Evolutionary conservation across 2,797 vertebrate genomes (phyloP).

Genomic region (Buceros bicornis): DNA sequence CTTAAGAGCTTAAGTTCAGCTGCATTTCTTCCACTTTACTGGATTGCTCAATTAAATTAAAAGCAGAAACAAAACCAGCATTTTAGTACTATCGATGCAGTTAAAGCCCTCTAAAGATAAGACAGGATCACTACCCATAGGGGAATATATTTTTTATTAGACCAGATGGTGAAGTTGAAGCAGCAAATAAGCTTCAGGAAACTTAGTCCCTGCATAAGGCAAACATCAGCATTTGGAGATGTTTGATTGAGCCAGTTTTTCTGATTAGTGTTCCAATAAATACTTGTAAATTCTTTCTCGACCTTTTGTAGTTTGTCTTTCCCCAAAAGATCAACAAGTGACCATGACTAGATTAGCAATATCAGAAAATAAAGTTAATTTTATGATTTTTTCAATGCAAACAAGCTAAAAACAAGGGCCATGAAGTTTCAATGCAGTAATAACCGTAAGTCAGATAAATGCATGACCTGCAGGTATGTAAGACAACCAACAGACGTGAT

Average conservation of each 20-base stretch:
- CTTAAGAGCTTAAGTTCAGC: background rate
- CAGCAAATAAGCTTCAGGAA: constrained; percentile 6
- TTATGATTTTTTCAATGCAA: background rate
- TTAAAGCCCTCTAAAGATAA: background rate
- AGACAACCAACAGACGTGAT: background rate
- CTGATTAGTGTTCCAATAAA: background rate
- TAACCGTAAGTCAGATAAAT: background rate
- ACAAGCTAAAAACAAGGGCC: background rate
- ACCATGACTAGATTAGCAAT: background rate
- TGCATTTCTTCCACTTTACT: background rate
- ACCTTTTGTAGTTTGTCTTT: background rate
- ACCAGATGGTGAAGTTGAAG: constrained; percentile 1
- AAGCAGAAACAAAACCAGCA: background rate
- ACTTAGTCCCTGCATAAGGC: background rate
- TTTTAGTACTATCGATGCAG: background rate
- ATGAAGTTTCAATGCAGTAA: background rate
- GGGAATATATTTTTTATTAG: background rate
- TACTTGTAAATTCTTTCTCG: background rate
- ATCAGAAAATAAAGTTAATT: background rate
- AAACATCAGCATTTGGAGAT: background rate
- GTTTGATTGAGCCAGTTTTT: background rate
- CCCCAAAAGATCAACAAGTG: background rate
- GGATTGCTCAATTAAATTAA: background rate
- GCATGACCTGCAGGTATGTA: rapidly evolving
- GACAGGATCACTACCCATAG: background rate